phyloP scores from a whole-genome alignment of 2,113 vertebrate species.

The Hypocryptadius cinnamomeus region DNA sequence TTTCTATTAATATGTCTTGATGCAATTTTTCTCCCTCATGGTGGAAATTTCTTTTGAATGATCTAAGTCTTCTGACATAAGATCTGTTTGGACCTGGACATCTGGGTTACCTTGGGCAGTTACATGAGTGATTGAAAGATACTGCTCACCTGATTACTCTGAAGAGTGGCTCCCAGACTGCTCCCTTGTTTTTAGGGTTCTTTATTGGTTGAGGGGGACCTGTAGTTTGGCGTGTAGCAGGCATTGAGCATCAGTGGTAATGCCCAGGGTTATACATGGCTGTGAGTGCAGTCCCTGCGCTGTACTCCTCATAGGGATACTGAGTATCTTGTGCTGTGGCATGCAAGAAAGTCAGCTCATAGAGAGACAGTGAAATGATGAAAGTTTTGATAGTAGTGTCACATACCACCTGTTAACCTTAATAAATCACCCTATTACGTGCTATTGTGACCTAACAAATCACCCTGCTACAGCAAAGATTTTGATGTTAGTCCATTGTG shows the following conservation, averaged over 20 bases:
- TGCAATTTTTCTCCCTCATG: background rate
- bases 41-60: background rate
- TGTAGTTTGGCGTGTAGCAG: background rate
- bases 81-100: background rate
- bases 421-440: background rate
- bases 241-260: background rate
- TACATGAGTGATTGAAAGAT: background rate
- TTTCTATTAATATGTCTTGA: background rate
- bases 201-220: background rate
- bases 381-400: background rate
- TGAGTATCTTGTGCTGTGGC: accelerated
- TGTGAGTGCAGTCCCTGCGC: background rate
- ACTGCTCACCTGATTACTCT: background rate
- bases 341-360: background rate
- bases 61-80: background rate
- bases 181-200: background rate
- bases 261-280: background rate
- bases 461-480: background rate
- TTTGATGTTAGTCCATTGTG: background rate
- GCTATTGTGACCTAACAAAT: background rate
- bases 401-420: background rate
- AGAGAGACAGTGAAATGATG: background rate
- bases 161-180: background rate
- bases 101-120: background rate
- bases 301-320: background rate